Base-by-base conservation (phyloP, 2,888 invertebrate species). In the Drosophila mercatorum region DNA sequence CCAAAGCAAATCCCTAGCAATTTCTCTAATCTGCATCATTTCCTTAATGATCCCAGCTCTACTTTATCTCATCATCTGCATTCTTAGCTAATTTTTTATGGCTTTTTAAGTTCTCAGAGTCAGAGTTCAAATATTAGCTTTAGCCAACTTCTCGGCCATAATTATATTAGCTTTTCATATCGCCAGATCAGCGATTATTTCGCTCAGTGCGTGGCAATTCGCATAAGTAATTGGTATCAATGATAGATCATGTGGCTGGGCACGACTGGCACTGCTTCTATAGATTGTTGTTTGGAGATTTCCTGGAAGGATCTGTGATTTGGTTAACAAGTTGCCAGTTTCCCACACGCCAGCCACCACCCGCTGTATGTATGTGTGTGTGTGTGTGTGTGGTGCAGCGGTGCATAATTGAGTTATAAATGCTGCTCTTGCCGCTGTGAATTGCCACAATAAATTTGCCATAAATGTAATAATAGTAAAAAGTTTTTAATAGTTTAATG, bases 331-430 rank as follows among this genome's bases (percentile, higher is more conserved):
- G 53, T 17, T 5, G 2, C 14, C 46, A 46, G 12, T 40, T 59
- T 59, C 47, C 47, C 47, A 47, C 57, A 31, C n/a, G 22, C 38
- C 28, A 41, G 0, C 53, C 36, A n/a, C 26, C 64, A n/a, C 26
- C 64, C 51, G 40, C 26, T 10, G 46, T 12, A 26, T 28, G 12
- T 6, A 1, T 26, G 46, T 14, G 14, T 14, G 14, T 14, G 14
- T n/a, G 44, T 43, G 22, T 56, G 47, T 43, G 51, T 56, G 59
- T 51, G 64, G 65, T 68, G 52, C 72, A 10, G 36, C 47, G 38
- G 44, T 64, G 56, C 61, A 70, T 81, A 86, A 88, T 86, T 83
- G 83, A 88, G 83, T 78, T 81, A 78, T 88, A 88, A 83, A 68
- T 78, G 80, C 65, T 26, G 47, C 47, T 47, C n/a, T 28, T 7